Conservation (phyloP, 2,113 vertebrate genomes). For the Corythaixoides concolor region DNA sequence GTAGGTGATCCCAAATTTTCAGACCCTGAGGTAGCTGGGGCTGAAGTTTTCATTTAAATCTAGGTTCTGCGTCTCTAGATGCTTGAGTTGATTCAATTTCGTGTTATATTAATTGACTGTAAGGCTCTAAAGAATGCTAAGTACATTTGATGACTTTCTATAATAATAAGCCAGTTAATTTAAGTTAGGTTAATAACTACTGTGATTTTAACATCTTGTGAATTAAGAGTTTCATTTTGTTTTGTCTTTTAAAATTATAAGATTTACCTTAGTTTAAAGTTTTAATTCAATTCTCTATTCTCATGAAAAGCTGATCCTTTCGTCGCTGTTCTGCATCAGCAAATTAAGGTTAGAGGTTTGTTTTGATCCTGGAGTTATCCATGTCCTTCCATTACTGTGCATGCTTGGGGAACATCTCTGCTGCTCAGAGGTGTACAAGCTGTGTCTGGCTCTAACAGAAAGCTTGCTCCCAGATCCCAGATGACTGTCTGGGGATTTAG, state of each 20-base stretch:
- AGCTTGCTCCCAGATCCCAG: neutral
- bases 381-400: neutral
- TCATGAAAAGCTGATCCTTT: neutral
- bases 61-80: constrained; percentile 41
- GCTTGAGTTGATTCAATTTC: constrained; percentile 58
- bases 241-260: constrained; percentile 14
- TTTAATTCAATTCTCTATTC: neutral
- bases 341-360: neutral
- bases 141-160: constrained; percentile 55
- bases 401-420: neutral
- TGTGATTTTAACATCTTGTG: constrained; percentile 37
- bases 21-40: constrained; percentile 20
- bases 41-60: constrained; percentile 56
- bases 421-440: neutral
- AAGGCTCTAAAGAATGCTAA: constrained; percentile 50
- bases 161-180: constrained; percentile 60
- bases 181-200: constrained; percentile 51
- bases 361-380: neutral
- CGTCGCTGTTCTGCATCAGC: neutral
- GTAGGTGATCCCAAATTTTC: constrained; percentile 48
- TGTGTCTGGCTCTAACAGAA: neutral
- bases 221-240: constrained; percentile 31
- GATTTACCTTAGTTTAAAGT: constrained; percentile 29
- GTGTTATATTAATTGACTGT: constrained; percentile 58
- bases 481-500: neutral